These are phyloP conservation scores for Petrolisthes cinctipes DNA, from an alignment of 2,888 invertebrate species.

Conservation along the genomic window DNA sequence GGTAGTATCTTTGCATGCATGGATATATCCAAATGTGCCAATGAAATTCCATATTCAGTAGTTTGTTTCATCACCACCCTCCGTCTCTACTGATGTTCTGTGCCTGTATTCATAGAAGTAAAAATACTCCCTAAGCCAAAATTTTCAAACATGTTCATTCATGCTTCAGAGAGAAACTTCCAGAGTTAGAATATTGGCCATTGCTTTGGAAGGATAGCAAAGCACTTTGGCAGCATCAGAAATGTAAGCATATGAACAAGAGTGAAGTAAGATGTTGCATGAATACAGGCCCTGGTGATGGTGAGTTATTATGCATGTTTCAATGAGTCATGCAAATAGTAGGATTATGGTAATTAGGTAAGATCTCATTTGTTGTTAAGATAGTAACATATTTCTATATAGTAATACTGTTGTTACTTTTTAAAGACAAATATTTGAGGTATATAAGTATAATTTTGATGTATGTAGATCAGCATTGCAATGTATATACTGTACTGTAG, in stretches of 20 bases:
- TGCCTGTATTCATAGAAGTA: too few relatives aligned
- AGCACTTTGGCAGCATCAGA: too few relatives aligned
- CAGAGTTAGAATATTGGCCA: too few relatives aligned
- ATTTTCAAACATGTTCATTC: too few relatives aligned
- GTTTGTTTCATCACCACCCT: too few relatives aligned
- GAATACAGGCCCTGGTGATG: not conserved
- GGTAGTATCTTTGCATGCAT: not conserved
- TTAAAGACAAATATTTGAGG: not conserved
- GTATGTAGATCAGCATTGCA: not conserved
- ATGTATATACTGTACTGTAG: not conserved
- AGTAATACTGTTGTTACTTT: slow-evolving; percentile 1
- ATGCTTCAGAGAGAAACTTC: too few relatives aligned
- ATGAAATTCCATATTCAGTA: not conserved
- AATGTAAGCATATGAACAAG: too few relatives aligned
- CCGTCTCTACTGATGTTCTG: too few relatives aligned
- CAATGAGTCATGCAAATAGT: not conserved
- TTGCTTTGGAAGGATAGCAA: too few relatives aligned
- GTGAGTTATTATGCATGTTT: slow-evolving; percentile 7
- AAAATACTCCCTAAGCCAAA: too few relatives aligned
- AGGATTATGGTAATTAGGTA: not conserved
- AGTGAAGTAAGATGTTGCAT: too few relatives aligned
- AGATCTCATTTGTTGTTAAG: slow-evolving; percentile 18
- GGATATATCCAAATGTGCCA: not conserved
- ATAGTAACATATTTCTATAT: slow-evolving; percentile 12
- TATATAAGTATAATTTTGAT: not conserved